Evolutionary conservation across 2,888 invertebrate genomes (phyloP), one percentile per base, ranked within the genome.

Genomic region (Neocrepidodera transversa): DNA sequence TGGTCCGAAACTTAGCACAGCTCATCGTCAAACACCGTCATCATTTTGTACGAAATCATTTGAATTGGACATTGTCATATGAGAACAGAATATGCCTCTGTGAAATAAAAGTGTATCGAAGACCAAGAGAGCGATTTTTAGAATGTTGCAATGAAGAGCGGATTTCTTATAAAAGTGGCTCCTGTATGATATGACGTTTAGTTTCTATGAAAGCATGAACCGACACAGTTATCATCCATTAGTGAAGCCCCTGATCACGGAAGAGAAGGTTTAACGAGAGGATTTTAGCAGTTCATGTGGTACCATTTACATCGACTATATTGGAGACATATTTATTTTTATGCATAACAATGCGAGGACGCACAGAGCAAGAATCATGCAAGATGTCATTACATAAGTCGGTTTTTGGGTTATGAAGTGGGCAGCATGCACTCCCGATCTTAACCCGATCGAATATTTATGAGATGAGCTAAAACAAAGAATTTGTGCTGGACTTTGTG

Each of bases 11-110:
- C 54, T 68, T 20, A 65, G 54, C 17, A 42, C 60, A 65, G 58
- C 58, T 54, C 66, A 67, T 62, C 65, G 62, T 30, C 57, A 60
- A 67, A 59, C 58, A 56, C 58, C 7, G 64, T n/a, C 58, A 64
- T 28, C 60, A 49, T 56, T 68, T 67, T 61, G 62, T 62, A 55
- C 52, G 59, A 54, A 48, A 63, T 49, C 68, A 69, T 64, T 38
- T 64, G 57, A 61, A 66, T 60, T 69, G 58, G 66, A 66, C 42
- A 48, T 63, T 65, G 23, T 23, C 23, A 23, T 3, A 23, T 23
- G 7, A 23, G 23, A 23, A 3, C 23, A 23, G 23, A 23, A 23
- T 23, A 23, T 23, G 23, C 23, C 23, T 5, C 23, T 23, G 7
- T 23, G 23, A 7, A 23, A 23, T 3, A 23, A 23, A 23, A 23